phyloP scores from a whole-genome alignment of 1,140 invertebrate genomes.

The Aphidius gifuensis region DNA sequence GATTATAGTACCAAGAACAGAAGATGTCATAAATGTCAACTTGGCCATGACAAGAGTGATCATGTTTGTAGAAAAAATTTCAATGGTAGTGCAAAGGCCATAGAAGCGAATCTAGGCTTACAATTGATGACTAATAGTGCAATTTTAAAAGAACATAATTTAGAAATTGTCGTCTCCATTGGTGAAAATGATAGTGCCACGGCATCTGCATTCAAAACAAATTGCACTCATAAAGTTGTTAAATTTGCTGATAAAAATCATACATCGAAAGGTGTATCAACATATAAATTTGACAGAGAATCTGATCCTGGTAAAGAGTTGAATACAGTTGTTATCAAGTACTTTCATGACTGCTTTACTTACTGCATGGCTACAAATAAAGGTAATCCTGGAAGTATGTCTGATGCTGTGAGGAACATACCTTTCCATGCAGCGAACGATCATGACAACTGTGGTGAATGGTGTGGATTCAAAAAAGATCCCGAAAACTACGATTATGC shows the following conservation, averaged over 20 bases:
- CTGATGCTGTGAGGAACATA: neutral
- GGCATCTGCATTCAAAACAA: neutral
- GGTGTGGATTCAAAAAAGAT: neutral
- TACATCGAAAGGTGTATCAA: neutral
- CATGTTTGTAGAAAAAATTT: constrained; percentile 2
- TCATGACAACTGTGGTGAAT: constrained; percentile 1
- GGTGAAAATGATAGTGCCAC: constrained; percentile 1
- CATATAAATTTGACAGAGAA: neutral
- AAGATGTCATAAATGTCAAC: neutral
- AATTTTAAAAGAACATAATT: neutral
- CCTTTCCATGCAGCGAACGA: neutral
- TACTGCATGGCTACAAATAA: neutral
- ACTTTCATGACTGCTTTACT: neutral
- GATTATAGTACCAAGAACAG: neutral
- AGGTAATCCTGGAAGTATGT: neutral
- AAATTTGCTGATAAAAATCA: constrained; percentile 7
- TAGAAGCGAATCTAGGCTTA: neutral
- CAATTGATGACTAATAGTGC: neutral
- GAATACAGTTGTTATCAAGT: neutral
- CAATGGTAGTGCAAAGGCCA: neutral
- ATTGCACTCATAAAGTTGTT: neutral
- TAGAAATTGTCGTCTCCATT: neutral
- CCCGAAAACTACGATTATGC: too few species aligned
- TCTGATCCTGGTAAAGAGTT: neutral
- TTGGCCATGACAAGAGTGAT: neutral